Evolutionary conservation across 2,888 invertebrate species (phyloP).

Genomic region (Margaritifera margaritifera): DNA sequence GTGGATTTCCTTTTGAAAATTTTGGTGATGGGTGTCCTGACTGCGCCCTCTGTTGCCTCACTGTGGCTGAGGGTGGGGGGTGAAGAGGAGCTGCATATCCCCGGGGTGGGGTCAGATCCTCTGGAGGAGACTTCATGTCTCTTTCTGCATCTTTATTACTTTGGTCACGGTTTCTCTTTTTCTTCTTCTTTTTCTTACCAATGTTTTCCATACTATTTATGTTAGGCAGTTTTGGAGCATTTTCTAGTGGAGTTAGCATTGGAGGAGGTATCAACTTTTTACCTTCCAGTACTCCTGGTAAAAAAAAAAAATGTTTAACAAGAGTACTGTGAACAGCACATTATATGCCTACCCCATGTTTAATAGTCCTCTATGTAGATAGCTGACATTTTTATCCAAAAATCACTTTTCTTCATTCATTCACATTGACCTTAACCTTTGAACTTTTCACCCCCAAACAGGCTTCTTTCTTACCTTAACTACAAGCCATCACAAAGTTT

Average conservation of each 20-base stretch:
- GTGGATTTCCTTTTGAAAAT: slow-evolving; percentile 53
- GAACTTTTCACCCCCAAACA: no score
- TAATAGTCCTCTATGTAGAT: no score
- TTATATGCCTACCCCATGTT: neutral
- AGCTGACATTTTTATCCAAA: no score
- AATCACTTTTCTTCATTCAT: no score
- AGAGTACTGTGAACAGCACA: neutral
- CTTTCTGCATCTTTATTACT: slow-evolving; percentile 36
- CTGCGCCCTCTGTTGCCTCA: slow-evolving; percentile 43
- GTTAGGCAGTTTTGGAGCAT: slow-evolving; percentile 60
- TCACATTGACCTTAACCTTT: no score
- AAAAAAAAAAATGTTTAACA: slow-evolving; percentile 3
- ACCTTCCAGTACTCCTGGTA: slow-evolving; percentile 58
- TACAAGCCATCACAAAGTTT: no score
- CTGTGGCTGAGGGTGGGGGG: slow-evolving; percentile 54
- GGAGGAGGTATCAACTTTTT: slow-evolving; percentile 61
- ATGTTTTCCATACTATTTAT: slow-evolving; percentile 35
- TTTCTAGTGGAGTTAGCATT: slow-evolving; percentile 62
- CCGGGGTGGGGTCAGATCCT: slow-evolving; percentile 57
- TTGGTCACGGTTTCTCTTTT: slow-evolving; percentile 38
- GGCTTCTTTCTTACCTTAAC: no score
- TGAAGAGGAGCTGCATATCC: slow-evolving; percentile 64
- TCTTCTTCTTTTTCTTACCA: slow-evolving; percentile 44
- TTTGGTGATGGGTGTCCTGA: slow-evolving; percentile 54
- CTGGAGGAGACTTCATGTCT: slow-evolving; percentile 49